These are phyloP conservation scores for Eolophus roseicapilla DNA, from an alignment of 2,113 vertebrate genomes.

Conservation along the genomic window DNA sequence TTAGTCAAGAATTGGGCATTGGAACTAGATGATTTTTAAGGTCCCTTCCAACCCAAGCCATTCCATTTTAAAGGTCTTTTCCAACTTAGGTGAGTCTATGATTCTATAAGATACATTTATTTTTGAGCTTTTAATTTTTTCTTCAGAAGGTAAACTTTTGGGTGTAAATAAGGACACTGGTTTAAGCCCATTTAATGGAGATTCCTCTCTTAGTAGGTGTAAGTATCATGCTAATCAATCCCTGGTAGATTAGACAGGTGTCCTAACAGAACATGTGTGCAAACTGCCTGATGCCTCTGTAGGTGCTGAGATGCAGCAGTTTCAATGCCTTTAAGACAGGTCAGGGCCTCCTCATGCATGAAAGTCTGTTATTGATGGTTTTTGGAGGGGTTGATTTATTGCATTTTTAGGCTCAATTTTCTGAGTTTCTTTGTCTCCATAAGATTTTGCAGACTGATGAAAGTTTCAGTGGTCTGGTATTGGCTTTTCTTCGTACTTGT, in stretches of 20 bases:
- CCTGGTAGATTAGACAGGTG: slow-evolving; percentile 15
- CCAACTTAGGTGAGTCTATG: background rate
- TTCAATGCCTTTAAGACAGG: background rate
- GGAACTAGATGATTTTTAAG: background rate
- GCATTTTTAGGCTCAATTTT: background rate
- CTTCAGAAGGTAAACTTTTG: background rate
- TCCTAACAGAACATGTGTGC: background rate
- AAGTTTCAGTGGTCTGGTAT: background rate
- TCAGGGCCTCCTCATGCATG: background rate
- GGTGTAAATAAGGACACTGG: background rate
- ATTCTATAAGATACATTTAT: background rate
- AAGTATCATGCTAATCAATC: slow-evolving; percentile 19
- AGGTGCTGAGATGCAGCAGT: background rate
- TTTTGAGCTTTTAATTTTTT: background rate
- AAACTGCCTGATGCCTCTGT: background rate
- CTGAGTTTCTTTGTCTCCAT: background rate
- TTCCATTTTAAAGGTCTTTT: background rate
- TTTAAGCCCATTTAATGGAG: slow-evolving; percentile 29
- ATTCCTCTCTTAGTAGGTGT: background rate
- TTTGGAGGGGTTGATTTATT: background rate
- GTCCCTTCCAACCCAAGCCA: background rate
- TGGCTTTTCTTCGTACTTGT: background rate
- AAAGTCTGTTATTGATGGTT: background rate
- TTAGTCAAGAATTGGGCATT: background rate
- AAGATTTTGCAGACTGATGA: background rate